Evolutionary conservation across 2,113 vertebrate species (phyloP).

Genomic region (Eulacestoma nigropectus): DNA sequence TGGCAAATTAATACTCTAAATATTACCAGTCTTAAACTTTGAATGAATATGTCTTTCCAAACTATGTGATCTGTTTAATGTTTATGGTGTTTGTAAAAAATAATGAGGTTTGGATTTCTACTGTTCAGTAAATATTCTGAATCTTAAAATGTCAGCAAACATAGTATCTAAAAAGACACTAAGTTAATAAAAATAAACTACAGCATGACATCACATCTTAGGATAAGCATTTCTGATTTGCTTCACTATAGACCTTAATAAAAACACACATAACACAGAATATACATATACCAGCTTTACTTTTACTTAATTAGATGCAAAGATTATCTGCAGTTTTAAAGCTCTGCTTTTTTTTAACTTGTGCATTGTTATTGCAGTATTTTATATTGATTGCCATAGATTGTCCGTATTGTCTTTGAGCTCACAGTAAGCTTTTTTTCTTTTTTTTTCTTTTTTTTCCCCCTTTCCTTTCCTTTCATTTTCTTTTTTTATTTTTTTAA

Average conservation of each 20-base stretch:
- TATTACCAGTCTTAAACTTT: background rate
- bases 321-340: background rate
- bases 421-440: background rate
- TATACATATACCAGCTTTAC: background rate
- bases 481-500: background rate
- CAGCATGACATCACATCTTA: background rate
- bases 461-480: background rate
- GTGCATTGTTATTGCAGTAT: background rate
- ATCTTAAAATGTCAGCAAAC: background rate
- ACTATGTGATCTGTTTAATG: background rate
- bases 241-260: background rate
- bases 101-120: background rate
- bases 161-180: background rate
- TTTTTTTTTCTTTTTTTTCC: background rate
- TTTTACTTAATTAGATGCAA: background rate
- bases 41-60: background rate
- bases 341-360: background rate
- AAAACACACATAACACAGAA: background rate
- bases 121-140: background rate
- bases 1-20: background rate
- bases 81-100: background rate
- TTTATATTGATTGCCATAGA: background rate
- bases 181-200: background rate
- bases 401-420: background rate
- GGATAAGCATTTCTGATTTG: background rate